phyloP scores from a whole-genome alignment of 2,113 vertebrate genomes.

The Vidua chalybeata region DNA sequence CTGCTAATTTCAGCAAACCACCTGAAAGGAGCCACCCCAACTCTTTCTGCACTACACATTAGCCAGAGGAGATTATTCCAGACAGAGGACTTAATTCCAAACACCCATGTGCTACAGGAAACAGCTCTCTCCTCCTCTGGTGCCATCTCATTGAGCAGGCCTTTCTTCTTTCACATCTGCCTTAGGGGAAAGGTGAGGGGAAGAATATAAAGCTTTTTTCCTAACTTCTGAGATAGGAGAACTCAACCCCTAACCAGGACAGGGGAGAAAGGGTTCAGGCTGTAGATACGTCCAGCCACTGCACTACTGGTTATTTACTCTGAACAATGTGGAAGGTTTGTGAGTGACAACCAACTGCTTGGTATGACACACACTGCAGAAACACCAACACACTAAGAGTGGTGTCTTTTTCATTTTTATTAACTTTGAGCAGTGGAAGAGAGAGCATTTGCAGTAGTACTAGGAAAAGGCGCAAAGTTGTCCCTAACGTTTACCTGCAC shows the following conservation, averaged over 20 bases:
- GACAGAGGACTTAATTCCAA: not conserved
- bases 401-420: not conserved
- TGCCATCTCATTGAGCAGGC: fast-evolving
- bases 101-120: not conserved
- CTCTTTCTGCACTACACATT: not conserved
- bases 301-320: not conserved
- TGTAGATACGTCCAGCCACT: not conserved
- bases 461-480: not conserved
- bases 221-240: not conserved
- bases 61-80: not conserved
- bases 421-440: not conserved
- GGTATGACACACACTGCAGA: not conserved
- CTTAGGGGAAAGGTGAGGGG: not conserved
- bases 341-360: not conserved
- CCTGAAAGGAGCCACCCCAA: not conserved
- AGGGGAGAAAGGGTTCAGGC: not conserved
- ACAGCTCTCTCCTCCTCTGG: not conserved
- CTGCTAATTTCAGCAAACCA: not conserved
- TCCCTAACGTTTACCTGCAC: not conserved
- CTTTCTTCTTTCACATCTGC: not conserved
- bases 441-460: not conserved
- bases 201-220: not conserved
- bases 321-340: not conserved
- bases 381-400: not conserved
- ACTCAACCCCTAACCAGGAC: not conserved